Base-by-base conservation (phyloP, 2,888 invertebrate species). In the Ernsta delagoae region DNA sequence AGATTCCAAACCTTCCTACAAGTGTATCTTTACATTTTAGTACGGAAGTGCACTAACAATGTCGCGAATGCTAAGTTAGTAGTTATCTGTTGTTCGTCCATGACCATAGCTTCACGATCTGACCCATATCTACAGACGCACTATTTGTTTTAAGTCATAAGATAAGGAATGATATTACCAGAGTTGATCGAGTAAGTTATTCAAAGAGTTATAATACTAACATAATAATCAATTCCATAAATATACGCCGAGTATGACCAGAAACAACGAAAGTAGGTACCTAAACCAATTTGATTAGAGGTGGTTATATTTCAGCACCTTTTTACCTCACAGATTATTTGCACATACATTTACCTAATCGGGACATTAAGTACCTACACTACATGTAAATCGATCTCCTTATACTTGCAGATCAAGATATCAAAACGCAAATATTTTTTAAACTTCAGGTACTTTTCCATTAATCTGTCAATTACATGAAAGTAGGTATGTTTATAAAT, bases 71-170 rank as follows among this genome's bases (percentile, higher is more conserved):
- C n/a, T 60, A n/a, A 65, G 41, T 53, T 34, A 59, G 31, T 53
- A 43, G 53, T 69, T 66, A 72, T 72, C 65, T 70, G 59, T 64
- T 57, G 11, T 39, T 50, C 43, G 70, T 45, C 75, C 77, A 50
- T 76, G 76, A 75, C 75, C 76, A 71, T 73, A 74, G 71, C 69
- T 73, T 66, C 66, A 64, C 70, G 72, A 73, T 65, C 72, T 75
- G 74, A 77, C 77, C 76, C 16, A 62, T 67, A 50, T 66, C 69
- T 45, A 56, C 72, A 75, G 73, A 74, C 73, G 74, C 71, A 70
- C 43, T 70, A 72, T 67, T 56, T 67, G 56, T 61, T 36, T 31
- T 31, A 31, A 31, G 31, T 31, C 2, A 7, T 36, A 61, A 56
- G 67, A 67, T 67, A 67, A 61, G 61, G 56, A 64, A 24, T 61